These are phyloP conservation scores for Hippocampus zosterae DNA, from an alignment of 2,113 vertebrate species.

Conservation along the genomic window DNA sequence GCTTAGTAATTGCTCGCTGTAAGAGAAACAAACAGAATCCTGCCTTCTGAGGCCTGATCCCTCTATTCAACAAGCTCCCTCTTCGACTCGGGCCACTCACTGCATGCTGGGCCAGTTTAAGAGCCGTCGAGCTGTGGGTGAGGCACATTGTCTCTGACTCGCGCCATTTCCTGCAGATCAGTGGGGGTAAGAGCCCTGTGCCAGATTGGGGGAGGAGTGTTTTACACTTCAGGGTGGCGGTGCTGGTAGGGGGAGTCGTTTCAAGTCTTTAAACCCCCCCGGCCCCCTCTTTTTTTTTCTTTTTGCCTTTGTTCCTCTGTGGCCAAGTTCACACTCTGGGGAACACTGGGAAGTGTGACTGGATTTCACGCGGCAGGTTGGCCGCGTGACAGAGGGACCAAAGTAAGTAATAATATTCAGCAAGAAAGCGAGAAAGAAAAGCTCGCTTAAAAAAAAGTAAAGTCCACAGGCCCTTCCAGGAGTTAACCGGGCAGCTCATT, in stretches of 20 bases:
- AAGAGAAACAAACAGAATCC: conserved; percentile 72
- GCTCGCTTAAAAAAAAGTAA: conserved; percentile 18
- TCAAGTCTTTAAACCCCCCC: conserved; percentile 73
- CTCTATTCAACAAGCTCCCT: conserved; percentile 62
- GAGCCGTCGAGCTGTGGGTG: conserved; percentile 64
- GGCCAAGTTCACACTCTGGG: conserved; percentile 70
- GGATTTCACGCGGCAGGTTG: conserved; percentile 67
- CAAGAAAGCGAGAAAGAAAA: conserved; percentile 45
- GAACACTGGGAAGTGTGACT: conserved; percentile 70
- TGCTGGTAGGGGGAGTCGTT: conserved; percentile 63
- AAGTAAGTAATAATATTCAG: conserved; percentile 69
- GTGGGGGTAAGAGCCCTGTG: conserved; percentile 69
- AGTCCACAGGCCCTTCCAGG: conserved; percentile 38
- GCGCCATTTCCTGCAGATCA: conserved; percentile 77
- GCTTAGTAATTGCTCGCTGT: conserved; percentile 69
- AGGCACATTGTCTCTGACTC: conserved; percentile 72
- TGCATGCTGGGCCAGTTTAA: conserved; percentile 71
- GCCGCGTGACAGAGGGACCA: conserved; percentile 61
- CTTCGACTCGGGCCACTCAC: conserved; percentile 61
- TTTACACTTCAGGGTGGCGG: conserved; percentile 69
- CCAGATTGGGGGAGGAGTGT: conserved; percentile 72
- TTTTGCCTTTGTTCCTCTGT: conserved; percentile 74
- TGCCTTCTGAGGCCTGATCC: conserved; percentile 65
- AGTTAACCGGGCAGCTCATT: conserved; percentile 34
- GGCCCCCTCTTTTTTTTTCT: conserved; percentile 13